A percentile compares a stretch with the other conserved stretches of the same genome.
These are phyloP conservation scores for Phycodurus eques DNA, from an alignment of 2,113 vertebrate species.

Conservation along the genomic window DNA sequence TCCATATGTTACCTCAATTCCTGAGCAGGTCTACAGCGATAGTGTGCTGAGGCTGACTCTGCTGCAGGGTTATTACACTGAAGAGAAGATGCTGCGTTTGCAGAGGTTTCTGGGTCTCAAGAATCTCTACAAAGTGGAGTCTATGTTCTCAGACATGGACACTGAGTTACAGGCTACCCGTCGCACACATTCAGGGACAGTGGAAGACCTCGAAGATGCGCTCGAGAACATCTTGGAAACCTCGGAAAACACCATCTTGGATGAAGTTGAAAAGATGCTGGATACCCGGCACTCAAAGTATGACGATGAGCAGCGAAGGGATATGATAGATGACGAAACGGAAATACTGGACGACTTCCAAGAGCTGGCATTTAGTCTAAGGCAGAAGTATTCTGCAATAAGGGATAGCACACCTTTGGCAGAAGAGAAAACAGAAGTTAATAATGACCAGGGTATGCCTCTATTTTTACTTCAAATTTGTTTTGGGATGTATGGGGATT, in stretches of 20 bases:
- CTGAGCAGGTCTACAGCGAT: conserved; percentile 67
- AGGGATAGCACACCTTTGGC: conserved; percentile 70
- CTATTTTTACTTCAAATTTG: conserved; percentile 1
- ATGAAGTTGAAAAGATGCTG: conserved; percentile 80
- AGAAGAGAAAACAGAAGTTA: conserved; percentile 21
- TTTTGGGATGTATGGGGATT: not conserved
- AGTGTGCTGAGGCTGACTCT: conserved; percentile 69
- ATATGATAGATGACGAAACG: conserved; percentile 79
- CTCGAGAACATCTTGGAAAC: conserved; percentile 83
- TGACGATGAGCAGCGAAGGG: conserved; percentile 51
- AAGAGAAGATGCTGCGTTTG: conserved; percentile 70
- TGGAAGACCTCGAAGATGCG: conserved; percentile 71
- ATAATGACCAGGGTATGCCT: conserved; percentile 51
- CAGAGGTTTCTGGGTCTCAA: conserved; percentile 77
- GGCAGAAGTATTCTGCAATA: conserved; percentile 76
- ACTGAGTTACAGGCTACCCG: conserved; percentile 73
- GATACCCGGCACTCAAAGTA: conserved; percentile 64
- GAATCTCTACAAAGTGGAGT: conserved; percentile 77
- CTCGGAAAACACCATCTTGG: conserved; percentile 81
- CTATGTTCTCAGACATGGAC: conserved; percentile 83
- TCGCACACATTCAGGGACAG: conserved; percentile 47
- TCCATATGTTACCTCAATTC: not conserved
- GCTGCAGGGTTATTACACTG: conserved; percentile 77
- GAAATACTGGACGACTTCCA: conserved; percentile 85
- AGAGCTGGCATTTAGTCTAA: conserved; percentile 85